A percentile compares a stretch with the other conserved stretches of the same genome.
Evolutionary conservation across 2,797 vertebrate species (phyloP).

Genomic region (Carduelis carduelis): DNA sequence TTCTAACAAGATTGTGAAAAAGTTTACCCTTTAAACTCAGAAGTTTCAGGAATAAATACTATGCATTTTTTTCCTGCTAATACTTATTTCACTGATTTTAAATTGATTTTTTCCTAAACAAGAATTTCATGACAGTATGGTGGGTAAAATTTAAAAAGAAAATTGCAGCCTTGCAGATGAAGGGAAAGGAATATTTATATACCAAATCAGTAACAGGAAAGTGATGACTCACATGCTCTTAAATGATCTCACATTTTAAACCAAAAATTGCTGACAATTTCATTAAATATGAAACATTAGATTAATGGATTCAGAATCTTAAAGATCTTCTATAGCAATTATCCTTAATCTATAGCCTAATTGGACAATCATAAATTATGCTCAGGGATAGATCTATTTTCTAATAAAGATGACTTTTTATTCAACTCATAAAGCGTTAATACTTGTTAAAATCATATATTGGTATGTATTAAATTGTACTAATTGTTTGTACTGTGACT

Average conservation of each 20-base stretch:
- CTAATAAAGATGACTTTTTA: neutral
- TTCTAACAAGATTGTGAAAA: neutral
- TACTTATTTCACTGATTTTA: neutral
- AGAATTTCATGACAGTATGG: neutral
- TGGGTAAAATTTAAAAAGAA: neutral
- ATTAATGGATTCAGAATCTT: neutral
- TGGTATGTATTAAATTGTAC: neutral
- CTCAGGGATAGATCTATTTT: neutral
- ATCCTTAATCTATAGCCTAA: slow-evolving; percentile 6
- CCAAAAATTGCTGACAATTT: slow-evolving; percentile 2
- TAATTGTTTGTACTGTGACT: neutral
- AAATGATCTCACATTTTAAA: slow-evolving; percentile 23
- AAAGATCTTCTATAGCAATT: neutral
- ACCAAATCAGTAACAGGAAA: neutral
- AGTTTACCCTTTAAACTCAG: neutral
- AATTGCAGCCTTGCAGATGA: neutral
- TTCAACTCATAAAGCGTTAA: neutral
- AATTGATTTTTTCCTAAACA: neutral
- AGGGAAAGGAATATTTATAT: neutral
- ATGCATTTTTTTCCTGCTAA: neutral
- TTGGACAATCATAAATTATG: neutral
- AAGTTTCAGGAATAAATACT: neutral
- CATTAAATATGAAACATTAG: slow-evolving; percentile 35
- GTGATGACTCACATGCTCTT: neutral
- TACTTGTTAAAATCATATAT: neutral